phyloP scores from a whole-genome alignment of 2,888 invertebrate genomes.

The Serripes groenlandicus region DNA sequence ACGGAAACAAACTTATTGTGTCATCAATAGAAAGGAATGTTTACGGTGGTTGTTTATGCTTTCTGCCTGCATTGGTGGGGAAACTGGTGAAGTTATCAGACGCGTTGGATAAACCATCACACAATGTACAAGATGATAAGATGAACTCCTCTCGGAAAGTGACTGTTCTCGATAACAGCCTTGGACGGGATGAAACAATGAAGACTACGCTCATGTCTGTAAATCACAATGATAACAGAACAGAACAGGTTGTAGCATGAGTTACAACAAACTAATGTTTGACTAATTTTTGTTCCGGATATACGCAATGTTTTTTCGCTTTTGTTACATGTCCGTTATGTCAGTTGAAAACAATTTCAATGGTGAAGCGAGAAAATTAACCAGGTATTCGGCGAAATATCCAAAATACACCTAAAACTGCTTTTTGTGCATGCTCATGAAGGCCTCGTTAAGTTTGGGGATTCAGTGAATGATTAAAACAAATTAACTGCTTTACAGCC shows the following conservation, averaged over 20 bases:
- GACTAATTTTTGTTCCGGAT: too few species aligned
- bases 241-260: not conserved
- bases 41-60: slow-evolving; percentile 17
- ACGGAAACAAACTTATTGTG: not conserved
- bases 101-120: not conserved
- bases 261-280: too few species aligned
- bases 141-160: not conserved
- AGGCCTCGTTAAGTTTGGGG: too few species aligned
- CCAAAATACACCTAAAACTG: too few species aligned
- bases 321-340: too few species aligned
- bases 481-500: too few species aligned
- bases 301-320: too few species aligned
- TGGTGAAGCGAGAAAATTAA: too few species aligned
- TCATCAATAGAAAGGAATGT: not conserved
- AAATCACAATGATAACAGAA: not conserved
- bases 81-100: not conserved
- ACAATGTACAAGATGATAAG: not conserved
- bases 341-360: too few species aligned
- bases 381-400: too few species aligned
- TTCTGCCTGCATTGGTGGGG: not conserved
- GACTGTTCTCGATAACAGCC: not conserved
- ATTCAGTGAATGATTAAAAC: too few species aligned
- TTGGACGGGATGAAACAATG: not conserved
- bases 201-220: not conserved
- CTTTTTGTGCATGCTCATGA: too few species aligned